phyloP scores from a whole-genome alignment of 2,113 vertebrate species.

The Alouatta palliata region DNA sequence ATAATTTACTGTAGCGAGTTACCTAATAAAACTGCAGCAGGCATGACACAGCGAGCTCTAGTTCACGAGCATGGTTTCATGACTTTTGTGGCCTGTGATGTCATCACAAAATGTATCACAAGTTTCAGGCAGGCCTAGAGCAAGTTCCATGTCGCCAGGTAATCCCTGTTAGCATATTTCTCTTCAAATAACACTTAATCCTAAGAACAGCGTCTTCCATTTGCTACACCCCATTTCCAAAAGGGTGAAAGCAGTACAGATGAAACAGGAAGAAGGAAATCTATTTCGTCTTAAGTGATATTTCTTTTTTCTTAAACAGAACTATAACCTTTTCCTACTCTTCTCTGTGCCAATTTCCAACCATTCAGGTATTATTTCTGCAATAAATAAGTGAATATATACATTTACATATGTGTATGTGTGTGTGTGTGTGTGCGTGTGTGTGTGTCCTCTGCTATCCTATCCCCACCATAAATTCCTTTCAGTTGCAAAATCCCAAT shows the following conservation, averaged over 20 bases:
- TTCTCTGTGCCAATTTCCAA: not conserved
- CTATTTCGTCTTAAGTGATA: not conserved
- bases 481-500: not conserved
- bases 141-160: not conserved
- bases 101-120: not conserved
- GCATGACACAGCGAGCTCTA: not conserved
- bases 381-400: not conserved
- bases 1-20: not conserved
- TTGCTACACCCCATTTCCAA: not conserved
- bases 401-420: not conserved
- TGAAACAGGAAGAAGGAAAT: not conserved
- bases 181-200: not conserved
- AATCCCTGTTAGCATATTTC: not conserved
- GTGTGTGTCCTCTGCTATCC: not conserved
- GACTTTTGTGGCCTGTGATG: not conserved
- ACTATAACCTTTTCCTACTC: not conserved
- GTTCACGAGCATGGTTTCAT: not conserved
- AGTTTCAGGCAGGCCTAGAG: not conserved
- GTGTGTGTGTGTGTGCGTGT: not conserved
- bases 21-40: constrained; percentile 41
- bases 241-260: not conserved
- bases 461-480: not conserved
- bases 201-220: not conserved
- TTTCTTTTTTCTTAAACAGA: not conserved
- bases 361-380: not conserved